Evolutionary conservation across 2,113 vertebrate species (phyloP).

Genomic region (Calyptommatus sinebrachiatus): DNA sequence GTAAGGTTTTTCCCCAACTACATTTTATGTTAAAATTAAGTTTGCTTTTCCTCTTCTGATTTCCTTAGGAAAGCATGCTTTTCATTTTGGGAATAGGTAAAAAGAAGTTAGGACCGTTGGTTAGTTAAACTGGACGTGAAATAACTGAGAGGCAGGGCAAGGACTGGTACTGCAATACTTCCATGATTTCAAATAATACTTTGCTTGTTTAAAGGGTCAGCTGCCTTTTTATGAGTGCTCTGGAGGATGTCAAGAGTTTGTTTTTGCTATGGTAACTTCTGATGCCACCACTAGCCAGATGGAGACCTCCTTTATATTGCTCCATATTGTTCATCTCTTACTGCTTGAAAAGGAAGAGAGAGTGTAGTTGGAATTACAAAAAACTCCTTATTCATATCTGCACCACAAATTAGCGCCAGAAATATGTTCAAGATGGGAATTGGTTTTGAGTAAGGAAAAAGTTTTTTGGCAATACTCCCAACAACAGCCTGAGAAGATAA

Average conservation of each 20-base stretch:
- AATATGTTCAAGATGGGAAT: not conserved
- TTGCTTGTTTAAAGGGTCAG: not conserved
- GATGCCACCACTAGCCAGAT: fast-evolving
- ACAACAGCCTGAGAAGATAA: not conserved
- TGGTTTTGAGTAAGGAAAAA: not conserved
- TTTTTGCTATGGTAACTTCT: not conserved
- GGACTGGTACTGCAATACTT: not conserved
- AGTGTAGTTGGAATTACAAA: not conserved
- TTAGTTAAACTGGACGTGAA: not conserved
- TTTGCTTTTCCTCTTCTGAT: too few relatives aligned
- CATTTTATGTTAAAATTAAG: too few relatives aligned
- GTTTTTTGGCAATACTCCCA: not conserved
- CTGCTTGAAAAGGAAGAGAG: not conserved
- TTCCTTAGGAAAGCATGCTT: too few relatives aligned
- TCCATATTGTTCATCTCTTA: not conserved
- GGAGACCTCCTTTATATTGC: not conserved
- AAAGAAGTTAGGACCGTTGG: not conserved
- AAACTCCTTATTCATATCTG: not conserved
- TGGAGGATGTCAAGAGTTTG: not conserved
- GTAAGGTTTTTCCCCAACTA: too few relatives aligned
- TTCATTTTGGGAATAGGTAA: not conserved
- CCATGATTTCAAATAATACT: not conserved
- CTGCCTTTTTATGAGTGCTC: not conserved
- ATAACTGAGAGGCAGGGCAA: not conserved
- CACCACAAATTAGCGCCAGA: not conserved